Base-by-base conservation (phyloP, 2,888 invertebrate species). In the Siphonodentalium dalli region DNA sequence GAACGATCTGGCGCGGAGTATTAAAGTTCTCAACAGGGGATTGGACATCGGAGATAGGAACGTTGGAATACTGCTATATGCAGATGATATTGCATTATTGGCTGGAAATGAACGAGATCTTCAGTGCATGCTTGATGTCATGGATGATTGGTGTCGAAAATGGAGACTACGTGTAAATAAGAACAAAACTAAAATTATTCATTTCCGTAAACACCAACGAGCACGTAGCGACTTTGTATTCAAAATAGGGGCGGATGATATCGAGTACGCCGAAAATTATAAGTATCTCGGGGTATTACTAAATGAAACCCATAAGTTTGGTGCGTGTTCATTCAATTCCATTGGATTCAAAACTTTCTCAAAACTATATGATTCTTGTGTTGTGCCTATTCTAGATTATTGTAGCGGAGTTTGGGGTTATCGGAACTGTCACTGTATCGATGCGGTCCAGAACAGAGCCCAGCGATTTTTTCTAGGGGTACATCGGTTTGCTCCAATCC, bases 11-110 rank as follows among this genome's bases (percentile, higher is more conserved):
- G n/a, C n/a, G n/a, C n/a, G n/a, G n/a, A n/a, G n/a, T n/a, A n/a
- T n/a, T n/a, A n/a, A n/a, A n/a, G n/a, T n/a, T n/a, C n/a, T n/a
- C n/a, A n/a, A n/a, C n/a, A n/a, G n/a, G n/a, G n/a, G n/a, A n/a
- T n/a, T n/a, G n/a, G n/a, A n/a, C n/a, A n/a, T n/a, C n/a, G n/a
- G n/a, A n/a, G n/a, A n/a, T n/a, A n/a, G n/a, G n/a, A n/a, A n/a
- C n/a, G n/a, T n/a, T n/a, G n/a, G n/a, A n/a, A 38, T 38, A 23
- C 38, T 38, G 15, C 38, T 38, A 18, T 38, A 38, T 18, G 38
- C 38, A 20, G 38, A 38, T 38, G 38, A 38, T 20, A 38, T 38
- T 18, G 38, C 24, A 13, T 20, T 20, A 13, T 20, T 38, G n/a
- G 11, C 38, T 13, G 11, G 23, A 18, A 38, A 8, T 13, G 38